Evolutionary conservation across 2,888 invertebrate genomes (phyloP), one percentile per base, ranked within the genome.

Genomic region (Herminia tarsipennalis): DNA sequence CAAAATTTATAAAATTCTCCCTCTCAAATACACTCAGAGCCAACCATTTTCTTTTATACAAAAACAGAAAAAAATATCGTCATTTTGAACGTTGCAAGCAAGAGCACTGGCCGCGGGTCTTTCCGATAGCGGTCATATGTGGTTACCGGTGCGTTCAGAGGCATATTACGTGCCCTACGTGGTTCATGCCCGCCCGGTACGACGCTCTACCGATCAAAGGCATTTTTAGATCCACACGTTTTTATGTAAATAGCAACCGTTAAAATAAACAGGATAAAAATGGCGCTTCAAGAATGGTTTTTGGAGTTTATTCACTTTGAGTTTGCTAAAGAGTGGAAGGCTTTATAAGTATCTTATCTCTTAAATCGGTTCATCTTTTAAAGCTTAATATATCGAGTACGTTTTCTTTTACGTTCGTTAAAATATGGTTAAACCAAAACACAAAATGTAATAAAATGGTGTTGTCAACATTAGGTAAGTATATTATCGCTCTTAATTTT

Each of bases 201-300:
- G 42, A 37, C 47, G 58, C 55, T 64, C 58, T 48, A 30, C 3
- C 55, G 63, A 64, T 64, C 63, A 64, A 64, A 64, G 65, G 43
- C 2, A 24, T 18, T 39, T 48, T 49, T 34, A 30, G 1, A 37
- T 16, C 16, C 33, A 46, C 42, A 47, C 5, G 18, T 46, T 41
- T 57, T 51, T 38, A 48, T 52, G 20, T 39, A 48, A 63, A 60
- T 56, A 60, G 53, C 34, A 10, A 28, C 14, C 44, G 40, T 39
- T 33, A 46, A 35, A 46, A 55, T 45, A 30, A 41, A 53, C 36
- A 22, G 30, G 18, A 41, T 33, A 40, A 39, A 59, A 44, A 20
- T 14, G n/a, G 10, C 24, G 9, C 14, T 20, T 10, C 12, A 1
- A 12, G 20, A 20, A 21, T 40, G 5, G 12, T 13, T 29, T 30